Base-by-base conservation (phyloP, 2,113 vertebrate genomes). In the Crotophaga sulcirostris region DNA sequence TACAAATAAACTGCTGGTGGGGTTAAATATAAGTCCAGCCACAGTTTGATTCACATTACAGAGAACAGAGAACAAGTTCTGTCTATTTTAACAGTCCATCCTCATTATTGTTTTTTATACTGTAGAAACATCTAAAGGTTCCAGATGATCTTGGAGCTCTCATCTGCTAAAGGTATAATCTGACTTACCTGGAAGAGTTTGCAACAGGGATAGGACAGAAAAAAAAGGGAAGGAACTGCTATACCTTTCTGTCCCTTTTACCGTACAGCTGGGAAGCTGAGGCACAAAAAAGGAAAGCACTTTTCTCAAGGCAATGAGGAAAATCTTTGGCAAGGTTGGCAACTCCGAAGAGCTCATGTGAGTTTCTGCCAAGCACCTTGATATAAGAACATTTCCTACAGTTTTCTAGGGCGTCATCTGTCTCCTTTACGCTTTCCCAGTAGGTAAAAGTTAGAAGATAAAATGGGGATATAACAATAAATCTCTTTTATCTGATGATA, bases 401-500 rank as follows among this genome's bases (percentile, higher is more conserved):
- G 10, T 8, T 74, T 62, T 86, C 86, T 13, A 11, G 51, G 63
- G 54, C 92, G 59, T 95, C 86, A 94, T 90, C 95, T 96, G 93
- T 96, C 81, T 89, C 31, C 69, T 81, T 90, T 79, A 40, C 2
- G 11, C 64, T 90, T 93, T 94, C 88, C 90, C 66, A 90, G 54
- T 72, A 67, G 83, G 93, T 83, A 93, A 91, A 95, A 96, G 63
- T 89, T 87, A 82, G 52, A 72, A 94, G 92, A 92, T 84, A 95
- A 95, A 87, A 82, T 84, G 29, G 54, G 73, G 89, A 51, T 75
- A 44, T 42, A 28, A 56, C 2, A 19, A 78, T 97, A 97, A 96
- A 94, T 96, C 93, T 90, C 63, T 52, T 90, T 93, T 96, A 92
- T 95, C 96, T 96, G 94, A 96, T 94, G 77, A 12, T 72, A 40